Evolutionary conservation across 1,140 invertebrate species (phyloP), one percentile per base, ranked within the genome.

Genomic region (Bombus terrestris): DNA sequence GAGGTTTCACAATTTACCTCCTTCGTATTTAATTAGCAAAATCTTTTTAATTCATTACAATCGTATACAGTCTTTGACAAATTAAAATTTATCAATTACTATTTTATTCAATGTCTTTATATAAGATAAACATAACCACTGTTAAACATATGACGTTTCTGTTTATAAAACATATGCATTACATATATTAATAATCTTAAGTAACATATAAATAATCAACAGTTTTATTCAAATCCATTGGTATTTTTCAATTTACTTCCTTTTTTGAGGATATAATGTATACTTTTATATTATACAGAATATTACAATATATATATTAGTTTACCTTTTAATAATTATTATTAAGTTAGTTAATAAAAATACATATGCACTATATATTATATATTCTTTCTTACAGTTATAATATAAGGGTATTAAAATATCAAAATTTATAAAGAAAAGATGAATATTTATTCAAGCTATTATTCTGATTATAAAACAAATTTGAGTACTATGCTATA

Each of bases 351-450:
- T 64, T 39, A 32, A 5, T 13, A 64, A n/a, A 6, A 13, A 32
- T 37, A 18, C 25, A 37, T 18, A n/a, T 72, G 22, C 8, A 5
- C 3, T 43, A 8, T 5, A 64, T 59, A n/a, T 59, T 72, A 35
- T 22, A 18, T 35, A 66, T 66, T 47, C 35, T 59, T 43, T 43
- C 2, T 72, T 84, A 43, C 39, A 84, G 75, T 47, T 72, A 37
- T 37, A 13, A 43, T 43, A 43, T 47, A 47, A 47, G 32, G 18
- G 25, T 4, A 32, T n/a, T 28, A 37, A 64, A 39, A 18, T 13
- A 66, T n/a, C 18, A 47, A 37, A n/a, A 32, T 64, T 35, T 3
- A 32, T 13, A 62, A 32, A 15, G 13, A 37, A 47, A 25, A 39
- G 57, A 59, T 53, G n/a, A 25, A 47, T 25, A 15, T 47, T 28